Percentiles rank a stretch among this genome's conserved stretches.
phyloP scores from a whole-genome alignment of 1,140 invertebrate species.

The Drosophila yakuba region DNA sequence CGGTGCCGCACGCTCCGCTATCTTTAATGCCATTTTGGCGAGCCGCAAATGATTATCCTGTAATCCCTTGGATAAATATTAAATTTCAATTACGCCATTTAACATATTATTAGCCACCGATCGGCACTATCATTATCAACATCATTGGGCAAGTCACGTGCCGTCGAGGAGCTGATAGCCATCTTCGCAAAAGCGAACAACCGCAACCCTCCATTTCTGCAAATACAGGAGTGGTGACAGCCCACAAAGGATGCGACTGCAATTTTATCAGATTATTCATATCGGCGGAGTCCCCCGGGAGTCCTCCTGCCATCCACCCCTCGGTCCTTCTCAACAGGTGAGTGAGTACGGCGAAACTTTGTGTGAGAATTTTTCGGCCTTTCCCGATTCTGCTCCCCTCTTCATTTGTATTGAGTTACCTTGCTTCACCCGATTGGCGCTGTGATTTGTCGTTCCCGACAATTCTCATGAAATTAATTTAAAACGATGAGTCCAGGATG shows the following conservation, averaged over 20 bases:
- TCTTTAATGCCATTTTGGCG: slow-evolving; percentile 52
- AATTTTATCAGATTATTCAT: slow-evolving; percentile 76
- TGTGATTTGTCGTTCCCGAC: slow-evolving; percentile 74
- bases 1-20: slow-evolving; percentile 51
- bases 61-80: slow-evolving; percentile 83
- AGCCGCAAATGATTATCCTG: slow-evolving; percentile 81
- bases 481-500: slow-evolving; percentile 22
- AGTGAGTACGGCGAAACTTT: slow-evolving; percentile 40
- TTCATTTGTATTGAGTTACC: slow-evolving; percentile 54
- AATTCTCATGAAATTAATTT: slow-evolving; percentile 76
- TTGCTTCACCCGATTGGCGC: slow-evolving; percentile 46
- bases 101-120: slow-evolving; percentile 73
- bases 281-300: slow-evolving; percentile 41
- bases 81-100: slow-evolving; percentile 84
- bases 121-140: slow-evolving; percentile 49
- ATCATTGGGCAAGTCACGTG: slow-evolving; percentile 66
- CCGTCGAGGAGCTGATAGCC: slow-evolving; percentile 62
- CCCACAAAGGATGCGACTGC: slow-evolving; percentile 57
- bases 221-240: slow-evolving; percentile 44
- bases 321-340: slow-evolving; percentile 64
- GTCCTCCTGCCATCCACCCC: slow-evolving; percentile 8
- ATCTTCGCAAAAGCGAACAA: slow-evolving; percentile 51
- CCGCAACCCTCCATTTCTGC: slow-evolving; percentile 55
- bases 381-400: slow-evolving; percentile 37
- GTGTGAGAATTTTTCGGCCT: slow-evolving; percentile 71